Base-by-base conservation (phyloP, 2,797 vertebrate genomes). In the Sternarchorhynchus goeldii region DNA sequence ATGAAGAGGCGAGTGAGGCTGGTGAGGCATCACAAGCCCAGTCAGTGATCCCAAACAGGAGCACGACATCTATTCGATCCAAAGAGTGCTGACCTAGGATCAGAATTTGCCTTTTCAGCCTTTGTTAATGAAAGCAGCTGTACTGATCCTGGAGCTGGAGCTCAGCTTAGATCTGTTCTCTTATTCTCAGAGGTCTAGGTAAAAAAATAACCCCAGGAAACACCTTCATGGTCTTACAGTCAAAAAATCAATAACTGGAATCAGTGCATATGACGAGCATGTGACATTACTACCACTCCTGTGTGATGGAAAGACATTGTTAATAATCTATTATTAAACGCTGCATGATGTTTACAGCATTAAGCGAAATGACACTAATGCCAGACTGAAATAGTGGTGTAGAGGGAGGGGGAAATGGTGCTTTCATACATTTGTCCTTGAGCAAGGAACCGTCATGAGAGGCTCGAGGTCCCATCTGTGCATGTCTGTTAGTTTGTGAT, bases 401-500 rank as follows among this genome's bases (percentile, higher is more conserved):
- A 39, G 41, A 72, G 17, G 34, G 21, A 55, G 32, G 56, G 50
- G 57, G 45, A 39, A 21, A 39, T 70, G 57, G 21, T 72, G 34
- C 64, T 58, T 77, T 67, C 68, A 36, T 73, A 72, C 75, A 73
- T 82, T 72, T 25, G 17, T 58, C 55, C 29, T 14, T 21, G 8
- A 50, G 14, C 64, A 18, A 41, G 66, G 55, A 59, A 56, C 64
- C 57, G 12, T 29, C 34, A 39, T 50, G 55, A 29, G 59, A 67
- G n/a, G 39, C 66, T 34, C 20, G 55, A 70, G 39, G 62, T 67
- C 45, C 67, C 32, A 79, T 57, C 29, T 81, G 68, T 81, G 80
- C 76, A 80, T 84, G 78, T 73, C 45, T 74, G 6, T 73, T 73
- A 65, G n/a, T 71, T 75, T 78, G 21, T 80, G 81, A 79, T 85